Conservation (phyloP, 2,797 vertebrate species). For the Thalassophryne amazonica region DNA sequence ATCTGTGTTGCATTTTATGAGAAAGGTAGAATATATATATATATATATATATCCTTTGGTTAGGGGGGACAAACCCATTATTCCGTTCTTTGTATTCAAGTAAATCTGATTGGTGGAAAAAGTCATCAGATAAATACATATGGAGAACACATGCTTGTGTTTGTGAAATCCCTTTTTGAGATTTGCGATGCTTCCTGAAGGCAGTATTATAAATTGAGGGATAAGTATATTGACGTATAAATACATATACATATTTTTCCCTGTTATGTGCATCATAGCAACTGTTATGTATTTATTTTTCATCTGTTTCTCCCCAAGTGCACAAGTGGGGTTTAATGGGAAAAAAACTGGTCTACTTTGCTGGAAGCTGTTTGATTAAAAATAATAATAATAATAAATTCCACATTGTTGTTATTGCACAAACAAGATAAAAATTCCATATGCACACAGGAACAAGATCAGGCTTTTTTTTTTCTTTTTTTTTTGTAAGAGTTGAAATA, state of each 20-base stretch:
- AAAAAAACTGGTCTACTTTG: constrained; percentile 6
- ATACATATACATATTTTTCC: constrained; percentile 43
- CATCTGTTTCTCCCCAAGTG: neutral
- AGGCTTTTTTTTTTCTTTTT: too few relatives aligned
- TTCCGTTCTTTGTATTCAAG: constrained; percentile 54
- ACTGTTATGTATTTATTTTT: constrained; percentile 8
- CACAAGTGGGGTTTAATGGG: constrained; percentile 9
- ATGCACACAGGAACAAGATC: constrained; percentile 41
- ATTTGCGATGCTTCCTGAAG: constrained; percentile 30
- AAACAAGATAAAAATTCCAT: constrained; percentile 48
- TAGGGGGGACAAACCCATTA: constrained; percentile 49
- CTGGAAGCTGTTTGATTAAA: constrained; percentile 20
- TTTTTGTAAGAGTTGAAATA: constrained; percentile 28
- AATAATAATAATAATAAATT: constrained; percentile 29
- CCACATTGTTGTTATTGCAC: constrained; percentile 55
- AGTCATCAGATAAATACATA: constrained; percentile 36
- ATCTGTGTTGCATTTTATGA: constrained; percentile 53
- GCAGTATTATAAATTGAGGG: constrained; percentile 25
- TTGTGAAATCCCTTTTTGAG: constrained; percentile 38
- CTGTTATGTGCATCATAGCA: constrained; percentile 23
- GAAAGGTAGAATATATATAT: constrained; percentile 62
- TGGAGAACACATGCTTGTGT: constrained; percentile 29
- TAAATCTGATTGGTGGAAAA: constrained; percentile 53
- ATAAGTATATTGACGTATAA: constrained; percentile 73
- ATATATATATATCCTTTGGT: constrained; percentile 66